Evolutionary conservation across 35 echinoderm and acorn worm genomes (phyloP), one percentile per base, ranked within the genome.

Genomic region (Strongylocentrotus purpuratus): DNA sequence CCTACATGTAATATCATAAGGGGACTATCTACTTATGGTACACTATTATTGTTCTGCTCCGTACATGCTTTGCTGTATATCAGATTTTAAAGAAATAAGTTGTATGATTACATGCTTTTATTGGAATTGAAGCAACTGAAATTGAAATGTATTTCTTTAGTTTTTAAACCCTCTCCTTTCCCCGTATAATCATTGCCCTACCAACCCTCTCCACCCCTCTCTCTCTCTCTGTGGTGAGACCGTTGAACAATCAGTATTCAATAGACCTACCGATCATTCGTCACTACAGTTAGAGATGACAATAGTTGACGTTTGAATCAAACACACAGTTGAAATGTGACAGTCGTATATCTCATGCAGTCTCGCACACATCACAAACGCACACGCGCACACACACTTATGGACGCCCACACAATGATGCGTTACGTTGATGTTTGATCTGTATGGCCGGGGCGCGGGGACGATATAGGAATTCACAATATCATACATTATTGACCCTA

Each of bases 221-320:
- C 25, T 28, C 3, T 5, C 20, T 78, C 65, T 25, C 22, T 28
- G 22, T 1, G 28, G 28, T 78, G 65, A 22, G 65, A 78, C 65
- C 65, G 28, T 78, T 78, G 65, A 25, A 15, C 22, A 22, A 28
- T 7, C 20, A 1, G 65, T 8, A 78, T 78, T n/a, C 50, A 55
- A 78, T 8, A n/a, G 22, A 28, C 65, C 20, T 78, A 78, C 65
- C 20, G 65, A 18, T 78, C 65, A 78, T 78, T 78, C 65, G 20
- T 78, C 65, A 28, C 65, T 28, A 78, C 65, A n/a, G 65, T 78
- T 78, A 78, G 22, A 78, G 65, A 78, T 78, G 65, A n/a, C 65
- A 78, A n/a, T 78, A 78, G 22, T n/a, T 78, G 65, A 78, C 65
- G n/a, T 78, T 78, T 78, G 65, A 78, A 78, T 78, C 22, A 78